Conservation (phyloP, 2,888 invertebrate species). For the Boloria euphrosyne region DNA sequence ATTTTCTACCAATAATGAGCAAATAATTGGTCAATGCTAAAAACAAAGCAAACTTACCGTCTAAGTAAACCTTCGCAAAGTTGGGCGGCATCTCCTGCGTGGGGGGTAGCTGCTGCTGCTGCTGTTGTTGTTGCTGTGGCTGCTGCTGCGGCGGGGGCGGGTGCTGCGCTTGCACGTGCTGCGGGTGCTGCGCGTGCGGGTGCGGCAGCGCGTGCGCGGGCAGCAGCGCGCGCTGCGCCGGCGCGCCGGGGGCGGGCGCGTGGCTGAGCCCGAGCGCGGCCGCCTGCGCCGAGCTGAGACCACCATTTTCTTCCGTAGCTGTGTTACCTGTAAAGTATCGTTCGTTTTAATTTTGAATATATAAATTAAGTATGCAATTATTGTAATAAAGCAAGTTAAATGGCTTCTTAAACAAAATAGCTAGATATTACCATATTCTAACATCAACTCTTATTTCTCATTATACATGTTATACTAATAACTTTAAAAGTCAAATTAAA, state of each 20-base stretch:
- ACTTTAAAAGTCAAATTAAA: too few species aligned
- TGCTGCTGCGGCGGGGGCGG: slow-evolving; percentile 36
- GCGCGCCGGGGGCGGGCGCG: slow-evolving; percentile 64
- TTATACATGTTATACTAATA: too few species aligned
- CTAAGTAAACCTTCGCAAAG: slow-evolving; percentile 67
- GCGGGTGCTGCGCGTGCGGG: slow-evolving; percentile 43
- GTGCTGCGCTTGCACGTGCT: slow-evolving; percentile 49
- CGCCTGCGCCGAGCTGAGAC: slow-evolving; percentile 71
- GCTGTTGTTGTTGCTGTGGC: slow-evolving; percentile 38
- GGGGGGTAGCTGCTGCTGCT: slow-evolving; percentile 31
- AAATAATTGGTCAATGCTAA: too few species aligned
- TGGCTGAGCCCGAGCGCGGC: slow-evolving; percentile 71
- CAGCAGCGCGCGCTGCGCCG: slow-evolving; percentile 58
- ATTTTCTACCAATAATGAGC: too few species aligned
- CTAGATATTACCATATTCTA: too few species aligned
- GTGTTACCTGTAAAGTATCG: slow-evolving; percentile 40
- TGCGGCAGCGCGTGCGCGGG: slow-evolving; percentile 53
- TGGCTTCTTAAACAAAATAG: too few species aligned
- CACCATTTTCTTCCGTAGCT: slow-evolving; percentile 48
- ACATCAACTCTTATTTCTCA: too few species aligned
- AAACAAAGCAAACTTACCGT: slow-evolving; percentile 52
- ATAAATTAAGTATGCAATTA: not conserved
- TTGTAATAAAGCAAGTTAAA: too few species aligned
- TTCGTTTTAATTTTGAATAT: slow-evolving; percentile 1
- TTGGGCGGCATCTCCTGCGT: slow-evolving; percentile 52